Conservation (phyloP, 2,797 vertebrate genomes). For the Melanotaenia parkinsoni region DNA sequence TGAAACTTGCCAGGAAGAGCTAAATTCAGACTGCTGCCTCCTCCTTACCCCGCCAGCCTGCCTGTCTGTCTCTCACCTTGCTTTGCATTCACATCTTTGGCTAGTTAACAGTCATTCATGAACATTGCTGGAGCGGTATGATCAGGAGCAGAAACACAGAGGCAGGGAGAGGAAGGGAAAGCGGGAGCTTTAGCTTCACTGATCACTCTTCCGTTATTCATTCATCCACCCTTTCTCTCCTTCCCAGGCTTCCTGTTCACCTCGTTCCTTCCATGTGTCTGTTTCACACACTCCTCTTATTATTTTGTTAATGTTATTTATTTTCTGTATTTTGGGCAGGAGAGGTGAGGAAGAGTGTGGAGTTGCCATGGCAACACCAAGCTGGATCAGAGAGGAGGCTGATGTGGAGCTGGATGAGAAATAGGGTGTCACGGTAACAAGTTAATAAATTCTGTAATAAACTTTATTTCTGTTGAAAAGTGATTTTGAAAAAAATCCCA, state of each 20-base stretch:
- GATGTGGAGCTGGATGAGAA: slow-evolving; percentile 27
- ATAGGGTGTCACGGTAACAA: slow-evolving; percentile 27
- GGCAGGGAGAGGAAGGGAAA: slow-evolving; percentile 13
- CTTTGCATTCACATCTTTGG: slow-evolving; percentile 33
- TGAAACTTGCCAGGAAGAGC: background rate
- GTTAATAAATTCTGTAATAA: background rate
- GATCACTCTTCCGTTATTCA: slow-evolving; percentile 30
- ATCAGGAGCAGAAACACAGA: background rate
- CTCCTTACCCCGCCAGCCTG: background rate
- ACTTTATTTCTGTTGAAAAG: background rate
- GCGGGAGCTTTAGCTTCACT: slow-evolving; percentile 35
- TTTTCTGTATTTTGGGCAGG: slow-evolving; percentile 15
- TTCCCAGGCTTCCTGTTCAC: slow-evolving; percentile 16
- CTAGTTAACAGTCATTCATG: slow-evolving; percentile 58
- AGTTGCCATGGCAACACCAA: slow-evolving; percentile 85
- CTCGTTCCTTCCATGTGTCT: slow-evolving; percentile 20
- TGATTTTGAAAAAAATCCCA: too few relatives aligned
- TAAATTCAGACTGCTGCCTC: background rate
- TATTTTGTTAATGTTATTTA: slow-evolving; percentile 3
- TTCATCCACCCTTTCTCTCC: slow-evolving; percentile 9
- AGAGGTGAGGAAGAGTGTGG: slow-evolving; percentile 63
- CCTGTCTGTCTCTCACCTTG: slow-evolving; percentile 7
- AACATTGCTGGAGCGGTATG: slow-evolving; percentile 44
- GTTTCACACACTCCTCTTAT: slow-evolving; percentile 26
- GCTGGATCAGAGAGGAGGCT: slow-evolving; percentile 42